Evolutionary conservation across 2,797 vertebrate species (phyloP).

Genomic region (Carduelis carduelis): DNA sequence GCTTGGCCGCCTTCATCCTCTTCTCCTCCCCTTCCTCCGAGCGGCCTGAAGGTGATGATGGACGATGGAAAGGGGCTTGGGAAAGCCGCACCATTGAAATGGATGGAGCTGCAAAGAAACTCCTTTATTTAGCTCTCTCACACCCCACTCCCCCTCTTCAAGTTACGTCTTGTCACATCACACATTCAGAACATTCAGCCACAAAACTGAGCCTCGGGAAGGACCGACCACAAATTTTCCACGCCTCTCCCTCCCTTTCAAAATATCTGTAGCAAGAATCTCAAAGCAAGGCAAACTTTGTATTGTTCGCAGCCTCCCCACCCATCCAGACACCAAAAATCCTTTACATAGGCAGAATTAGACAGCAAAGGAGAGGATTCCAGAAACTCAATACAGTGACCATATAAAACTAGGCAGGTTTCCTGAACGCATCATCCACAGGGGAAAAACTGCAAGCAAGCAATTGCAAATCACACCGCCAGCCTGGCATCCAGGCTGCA

Average conservation of each 20-base stretch:
- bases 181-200: neutral
- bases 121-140: neutral
- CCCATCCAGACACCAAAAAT: conserved; percentile 5
- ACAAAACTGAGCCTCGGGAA: neutral
- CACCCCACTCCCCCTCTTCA: too few relatives aligned
- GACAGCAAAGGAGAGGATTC: conserved; percentile 1
- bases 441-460: conserved; percentile 53
- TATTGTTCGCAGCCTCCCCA: neutral
- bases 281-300: neutral
- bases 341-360: conserved; percentile 19
- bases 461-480: conserved; percentile 35
- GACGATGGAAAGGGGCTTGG: conserved; percentile 68
- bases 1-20: conserved; percentile 75
- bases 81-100: conserved; percentile 89
- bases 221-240: neutral
- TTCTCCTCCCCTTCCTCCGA: conserved; percentile 65
- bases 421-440: conserved; percentile 1
- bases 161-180: neutral
- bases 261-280: neutral
- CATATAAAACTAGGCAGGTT: neutral
- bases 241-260: neutral
- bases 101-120: conserved; percentile 60
- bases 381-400: conserved; percentile 39
- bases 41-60: conserved; percentile 69
- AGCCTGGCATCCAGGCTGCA: neutral